These are phyloP conservation scores for Sebastes cheni DNA, from an alignment of 2,797 vertebrate genomes.

Conservation along the genomic window DNA sequence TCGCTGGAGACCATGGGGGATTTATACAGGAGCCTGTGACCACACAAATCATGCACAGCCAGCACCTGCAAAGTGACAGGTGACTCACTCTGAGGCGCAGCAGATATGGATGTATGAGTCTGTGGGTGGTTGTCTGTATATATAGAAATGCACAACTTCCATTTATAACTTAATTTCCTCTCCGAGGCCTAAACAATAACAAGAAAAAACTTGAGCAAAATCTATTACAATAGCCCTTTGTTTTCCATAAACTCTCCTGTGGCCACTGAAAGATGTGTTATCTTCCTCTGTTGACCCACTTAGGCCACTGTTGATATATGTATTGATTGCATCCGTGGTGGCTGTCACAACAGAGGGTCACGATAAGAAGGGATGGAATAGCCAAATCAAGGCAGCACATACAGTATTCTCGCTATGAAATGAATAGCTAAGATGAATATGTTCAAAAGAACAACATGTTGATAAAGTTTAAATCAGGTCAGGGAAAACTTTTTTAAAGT, in stretches of 20 bases:
- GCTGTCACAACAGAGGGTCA: conserved; percentile 70
- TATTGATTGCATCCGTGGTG: conserved; percentile 73
- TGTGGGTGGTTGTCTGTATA: conserved; percentile 30
- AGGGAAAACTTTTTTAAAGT: conserved; percentile 9
- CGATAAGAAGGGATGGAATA: conserved; percentile 54
- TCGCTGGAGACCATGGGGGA: conserved; percentile 74
- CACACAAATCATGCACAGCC: conserved; percentile 80
- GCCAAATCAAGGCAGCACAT: conserved; percentile 52
- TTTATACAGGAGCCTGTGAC: conserved; percentile 81
- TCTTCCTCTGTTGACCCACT: conserved; percentile 68
- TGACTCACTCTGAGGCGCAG: conserved; percentile 60
- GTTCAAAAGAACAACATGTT: conserved; percentile 3
- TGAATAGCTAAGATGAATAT: conserved; percentile 20
- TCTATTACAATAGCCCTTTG: conserved; percentile 58
- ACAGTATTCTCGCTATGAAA: conserved; percentile 23
- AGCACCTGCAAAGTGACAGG: conserved; percentile 74
- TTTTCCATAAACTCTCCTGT: conserved; percentile 56
- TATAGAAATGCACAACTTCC: conserved; percentile 57
- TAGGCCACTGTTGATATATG: conserved; percentile 68
- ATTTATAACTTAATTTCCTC: conserved; percentile 62
- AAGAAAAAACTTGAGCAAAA: conserved; percentile 48
- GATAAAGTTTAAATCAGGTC: conserved; percentile 31
- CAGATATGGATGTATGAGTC: conserved; percentile 52
- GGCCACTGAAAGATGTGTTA: conserved; percentile 62
- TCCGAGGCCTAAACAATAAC: conserved; percentile 47